Evolutionary conservation across 1,140 invertebrate genomes (phyloP).

Genomic region (Solenopsis invicta): DNA sequence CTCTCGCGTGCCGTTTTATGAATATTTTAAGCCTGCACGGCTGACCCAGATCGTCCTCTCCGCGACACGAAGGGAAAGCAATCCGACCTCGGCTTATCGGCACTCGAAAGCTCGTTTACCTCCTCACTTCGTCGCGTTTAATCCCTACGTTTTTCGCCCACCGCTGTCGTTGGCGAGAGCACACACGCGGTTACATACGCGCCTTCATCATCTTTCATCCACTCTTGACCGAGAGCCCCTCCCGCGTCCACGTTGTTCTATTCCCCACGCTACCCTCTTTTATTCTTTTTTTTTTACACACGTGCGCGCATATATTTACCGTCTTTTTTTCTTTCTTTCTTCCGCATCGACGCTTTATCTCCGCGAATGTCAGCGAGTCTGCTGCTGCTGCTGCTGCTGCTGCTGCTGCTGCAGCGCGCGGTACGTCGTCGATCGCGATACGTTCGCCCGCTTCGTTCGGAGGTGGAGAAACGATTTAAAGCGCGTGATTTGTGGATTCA

Average conservation of each 20-base stretch:
- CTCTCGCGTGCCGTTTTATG: slow-evolving; percentile 84
- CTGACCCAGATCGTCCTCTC: slow-evolving; percentile 84
- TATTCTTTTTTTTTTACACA: neutral
- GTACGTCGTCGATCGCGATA: slow-evolving; percentile 60
- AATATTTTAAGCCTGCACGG: slow-evolving; percentile 83
- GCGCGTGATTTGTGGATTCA: slow-evolving; percentile 69
- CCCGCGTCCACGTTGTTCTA: neutral
- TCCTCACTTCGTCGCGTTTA: slow-evolving; percentile 1
- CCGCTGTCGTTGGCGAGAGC: neutral
- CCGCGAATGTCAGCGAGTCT: slow-evolving; percentile 30
- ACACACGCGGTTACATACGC: neutral
- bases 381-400: too few species aligned
- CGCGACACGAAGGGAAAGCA: slow-evolving; percentile 75
- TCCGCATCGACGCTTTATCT: slow-evolving; percentile 42
- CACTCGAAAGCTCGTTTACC: slow-evolving; percentile 61
- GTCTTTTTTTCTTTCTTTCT: slow-evolving; percentile 2
- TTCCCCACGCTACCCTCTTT: neutral
- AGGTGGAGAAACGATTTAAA: slow-evolving; percentile 64
- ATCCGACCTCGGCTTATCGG: slow-evolving; percentile 60
- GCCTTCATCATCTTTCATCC: slow-evolving; percentile 2
- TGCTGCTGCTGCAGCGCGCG: slow-evolving; percentile 13
- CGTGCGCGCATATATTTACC: slow-evolving; percentile 13
- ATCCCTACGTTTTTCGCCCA: neutral
- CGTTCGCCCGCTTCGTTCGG: slow-evolving; percentile 21
- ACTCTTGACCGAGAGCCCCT: slow-evolving; percentile 22